A percentile compares a stretch with the other conserved stretches of the same genome.
These are phyloP conservation scores for Loris lydekkerianus DNA, from an alignment of 2,797 vertebrate genomes.

Conservation along the genomic window DNA sequence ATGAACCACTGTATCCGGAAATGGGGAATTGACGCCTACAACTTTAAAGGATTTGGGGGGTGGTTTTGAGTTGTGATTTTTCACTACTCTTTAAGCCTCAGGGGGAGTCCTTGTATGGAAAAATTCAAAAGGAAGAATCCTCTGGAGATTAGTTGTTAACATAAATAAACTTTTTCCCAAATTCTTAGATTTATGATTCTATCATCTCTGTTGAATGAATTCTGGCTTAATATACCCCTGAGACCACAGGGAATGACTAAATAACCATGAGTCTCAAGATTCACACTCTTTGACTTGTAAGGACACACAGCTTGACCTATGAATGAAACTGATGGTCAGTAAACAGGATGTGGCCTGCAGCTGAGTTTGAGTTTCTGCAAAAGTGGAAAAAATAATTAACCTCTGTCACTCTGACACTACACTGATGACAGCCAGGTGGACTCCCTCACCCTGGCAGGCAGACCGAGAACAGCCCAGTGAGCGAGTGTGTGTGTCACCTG, in stretches of 20 bases:
- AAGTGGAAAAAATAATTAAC: background rate
- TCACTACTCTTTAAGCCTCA: background rate
- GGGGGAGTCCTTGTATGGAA: slow-evolving; percentile 23
- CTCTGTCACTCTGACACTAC: background rate
- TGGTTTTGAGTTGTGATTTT: background rate
- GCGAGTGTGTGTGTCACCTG: no score
- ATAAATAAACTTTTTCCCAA: background rate
- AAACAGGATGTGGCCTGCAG: background rate
- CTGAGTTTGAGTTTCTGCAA: background rate
- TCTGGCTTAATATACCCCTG: background rate
- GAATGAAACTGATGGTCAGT: slow-evolving; percentile 24
- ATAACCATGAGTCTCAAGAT: background rate
- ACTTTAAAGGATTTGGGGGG: background rate
- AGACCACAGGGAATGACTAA: background rate
- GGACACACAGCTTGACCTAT: slow-evolving; percentile 4
- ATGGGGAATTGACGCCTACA: background rate
- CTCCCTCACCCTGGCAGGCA: background rate
- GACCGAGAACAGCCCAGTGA: background rate
- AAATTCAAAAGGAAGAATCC: slow-evolving; percentile 61
- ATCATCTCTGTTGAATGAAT: slow-evolving; percentile 40
- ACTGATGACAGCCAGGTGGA: background rate
- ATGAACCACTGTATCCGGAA: background rate
- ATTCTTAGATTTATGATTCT: slow-evolving; percentile 24
- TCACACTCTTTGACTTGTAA: background rate
- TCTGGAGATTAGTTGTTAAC: slow-evolving; percentile 60